These are phyloP conservation scores for Neoascia interrupta DNA, from an alignment of 2,888 invertebrate genomes.

Conservation along the genomic window DNA sequence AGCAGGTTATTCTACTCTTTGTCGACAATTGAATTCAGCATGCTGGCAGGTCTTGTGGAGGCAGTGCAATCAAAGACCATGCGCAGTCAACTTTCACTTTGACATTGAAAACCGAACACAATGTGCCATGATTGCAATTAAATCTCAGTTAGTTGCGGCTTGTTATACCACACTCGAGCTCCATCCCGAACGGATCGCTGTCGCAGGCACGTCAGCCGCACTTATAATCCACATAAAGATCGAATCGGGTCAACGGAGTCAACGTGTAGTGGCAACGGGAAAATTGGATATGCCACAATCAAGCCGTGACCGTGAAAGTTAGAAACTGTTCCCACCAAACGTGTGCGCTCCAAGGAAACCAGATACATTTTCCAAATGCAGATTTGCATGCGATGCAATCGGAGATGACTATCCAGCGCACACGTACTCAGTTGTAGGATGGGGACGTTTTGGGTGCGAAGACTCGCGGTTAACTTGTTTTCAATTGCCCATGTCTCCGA, in stretches of 20 bases:
- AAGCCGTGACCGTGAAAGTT: constrained; percentile 67
- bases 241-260: constrained; percentile 53
- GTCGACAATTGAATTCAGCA: background rate
- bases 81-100: constrained; percentile 79
- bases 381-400: constrained; percentile 47
- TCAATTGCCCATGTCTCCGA: background rate
- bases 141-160: background rate
- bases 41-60: background rate
- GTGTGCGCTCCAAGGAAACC: constrained; percentile 24
- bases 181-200: constrained; percentile 27
- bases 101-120: constrained; percentile 77
- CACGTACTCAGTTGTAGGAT: constrained; percentile 29
- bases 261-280: constrained; percentile 22
- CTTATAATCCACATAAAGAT: background rate
- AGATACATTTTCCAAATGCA: constrained; percentile 54
- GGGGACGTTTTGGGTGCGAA: background rate
- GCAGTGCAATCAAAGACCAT: constrained; percentile 31
- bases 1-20: constrained; percentile 74
- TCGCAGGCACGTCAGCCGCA: background rate
- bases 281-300: constrained; percentile 28
- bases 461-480: background rate
- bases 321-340: constrained; percentile 62
- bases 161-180: constrained; percentile 25
- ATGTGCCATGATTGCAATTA: constrained; percentile 39
- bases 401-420: constrained; percentile 18